Conservation (phyloP, 2,888 invertebrate species). For the Onthophagus sagittarius region DNA sequence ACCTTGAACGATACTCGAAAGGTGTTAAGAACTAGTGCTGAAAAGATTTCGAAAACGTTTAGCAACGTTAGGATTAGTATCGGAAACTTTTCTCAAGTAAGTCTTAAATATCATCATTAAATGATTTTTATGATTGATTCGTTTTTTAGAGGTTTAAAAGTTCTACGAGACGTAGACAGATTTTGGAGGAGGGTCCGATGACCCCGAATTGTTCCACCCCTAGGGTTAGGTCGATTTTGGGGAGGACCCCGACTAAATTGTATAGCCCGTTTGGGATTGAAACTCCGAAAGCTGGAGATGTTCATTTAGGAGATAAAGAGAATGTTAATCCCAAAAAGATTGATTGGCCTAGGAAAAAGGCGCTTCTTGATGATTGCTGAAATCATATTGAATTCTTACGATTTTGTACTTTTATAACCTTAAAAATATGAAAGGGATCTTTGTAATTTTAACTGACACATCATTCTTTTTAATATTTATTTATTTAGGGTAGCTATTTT, state of each 20-base stretch:
- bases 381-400: neutral
- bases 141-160: slow-evolving; percentile 51
- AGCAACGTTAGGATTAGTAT: slow-evolving; percentile 62
- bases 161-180: slow-evolving; percentile 54
- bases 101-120: neutral
- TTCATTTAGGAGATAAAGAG: slow-evolving; percentile 22
- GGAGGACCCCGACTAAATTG: slow-evolving; percentile 67
- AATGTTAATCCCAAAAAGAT: slow-evolving; percentile 21
- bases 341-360: slow-evolving; percentile 25
- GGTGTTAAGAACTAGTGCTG: slow-evolving; percentile 62
- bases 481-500: neutral
- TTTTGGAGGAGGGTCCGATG: slow-evolving; percentile 54
- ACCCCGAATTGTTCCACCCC: slow-evolving; percentile 50
- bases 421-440: neutral
- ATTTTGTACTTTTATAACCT: slow-evolving; percentile 12
- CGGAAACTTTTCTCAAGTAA: slow-evolving; percentile 65
- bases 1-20: slow-evolving; percentile 61
- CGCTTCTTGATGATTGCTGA: slow-evolving; percentile 27
- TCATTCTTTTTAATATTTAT: slow-evolving; percentile 1
- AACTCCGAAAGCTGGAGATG: slow-evolving; percentile 51
- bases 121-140: neutral
- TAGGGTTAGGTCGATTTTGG: slow-evolving; percentile 52
- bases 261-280: slow-evolving; percentile 77
- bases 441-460: neutral
- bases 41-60: slow-evolving; percentile 64